A percentile compares a stretch with the other conserved stretches of the same genome.
phyloP scores from a whole-genome alignment of 2,113 vertebrate genomes.

The Thamnaconus septentrionalis region DNA sequence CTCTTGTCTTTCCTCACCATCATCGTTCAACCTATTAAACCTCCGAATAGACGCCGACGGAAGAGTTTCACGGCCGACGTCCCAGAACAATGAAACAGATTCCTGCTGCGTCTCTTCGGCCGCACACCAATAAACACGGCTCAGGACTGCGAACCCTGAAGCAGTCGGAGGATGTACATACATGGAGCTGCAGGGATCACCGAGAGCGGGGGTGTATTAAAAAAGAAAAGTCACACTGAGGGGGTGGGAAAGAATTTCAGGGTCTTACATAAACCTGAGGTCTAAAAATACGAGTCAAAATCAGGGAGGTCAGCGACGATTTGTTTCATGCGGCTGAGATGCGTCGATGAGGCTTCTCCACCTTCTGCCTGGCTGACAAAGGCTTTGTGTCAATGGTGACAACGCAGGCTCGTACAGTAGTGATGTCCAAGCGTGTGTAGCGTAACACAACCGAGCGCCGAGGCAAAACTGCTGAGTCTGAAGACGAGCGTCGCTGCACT shows the following conservation, averaged over 20 bases:
- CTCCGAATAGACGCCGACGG: conserved; percentile 16
- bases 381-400: neutral
- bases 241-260: conserved; percentile 19
- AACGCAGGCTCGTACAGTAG: neutral
- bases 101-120: conserved; percentile 32
- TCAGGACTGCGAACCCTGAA: conserved; percentile 28
- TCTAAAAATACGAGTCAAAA: conserved; percentile 13
- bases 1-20: conserved; percentile 26
- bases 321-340: neutral
- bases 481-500: too few species aligned
- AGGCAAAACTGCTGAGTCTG: too few species aligned
- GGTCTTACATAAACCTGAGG: conserved; percentile 42
- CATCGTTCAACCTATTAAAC: conserved; percentile 24
- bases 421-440: neutral
- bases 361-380: neutral
- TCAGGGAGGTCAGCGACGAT: neutral
- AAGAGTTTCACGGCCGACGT: conserved; percentile 33
- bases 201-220: too few species aligned
- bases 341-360: neutral
- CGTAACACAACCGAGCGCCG: too few species aligned
- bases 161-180: conserved; percentile 49
- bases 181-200: conserved; percentile 45
- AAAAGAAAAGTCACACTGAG: conserved; percentile 7
- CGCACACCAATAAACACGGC: conserved; percentile 29
- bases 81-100: conserved; percentile 38